phyloP scores from a whole-genome alignment of 2,888 invertebrate species.

The Chymomyza amoena region DNA sequence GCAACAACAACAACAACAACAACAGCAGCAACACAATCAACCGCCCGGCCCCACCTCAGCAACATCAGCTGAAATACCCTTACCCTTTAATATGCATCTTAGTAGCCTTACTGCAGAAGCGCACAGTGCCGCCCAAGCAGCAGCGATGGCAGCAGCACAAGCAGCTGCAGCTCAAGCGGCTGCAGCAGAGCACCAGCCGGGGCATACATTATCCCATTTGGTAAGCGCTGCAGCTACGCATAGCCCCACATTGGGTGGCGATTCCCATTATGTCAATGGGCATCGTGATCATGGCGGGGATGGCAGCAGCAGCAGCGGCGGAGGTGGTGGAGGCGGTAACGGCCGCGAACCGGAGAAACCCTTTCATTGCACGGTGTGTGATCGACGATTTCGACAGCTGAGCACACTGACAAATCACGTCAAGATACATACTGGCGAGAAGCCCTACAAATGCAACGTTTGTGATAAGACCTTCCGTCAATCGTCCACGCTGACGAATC shows the following conservation, averaged over 20 bases:
- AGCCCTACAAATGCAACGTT: conserved; percentile 79
- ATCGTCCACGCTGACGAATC: conserved; percentile 79
- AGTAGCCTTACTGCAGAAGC: conserved; percentile 74
- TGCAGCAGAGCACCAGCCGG: conserved; percentile 68
- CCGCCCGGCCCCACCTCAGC: conserved; percentile 51
- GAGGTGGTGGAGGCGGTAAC: conserved; percentile 45
- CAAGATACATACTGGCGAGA: conserved; percentile 79
- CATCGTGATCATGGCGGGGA: conserved; percentile 62
- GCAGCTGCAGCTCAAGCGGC: conserved; percentile 77
- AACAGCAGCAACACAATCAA: conserved; percentile 68
- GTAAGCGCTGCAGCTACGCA: conserved; percentile 67
- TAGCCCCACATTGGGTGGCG: conserved; percentile 62
- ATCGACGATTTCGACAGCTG: conserved; percentile 78
- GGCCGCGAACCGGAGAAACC: conserved; percentile 76
- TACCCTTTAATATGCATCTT: conserved; percentile 76
- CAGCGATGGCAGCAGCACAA: conserved; percentile 77
- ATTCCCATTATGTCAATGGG: conserved; percentile 67
- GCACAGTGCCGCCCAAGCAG: conserved; percentile 76
- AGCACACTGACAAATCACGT: conserved; percentile 79
- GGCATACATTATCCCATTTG: conserved; percentile 68
- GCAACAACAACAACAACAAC: conserved; percentile 64
- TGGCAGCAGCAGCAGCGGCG: conserved; percentile 39
- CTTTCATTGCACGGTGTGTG: conserved; percentile 79
- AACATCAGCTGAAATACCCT: conserved; percentile 73
- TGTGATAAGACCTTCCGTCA: conserved; percentile 79